A percentile compares a stretch with the other conserved stretches of the same genome.
Conservation (phyloP, 2,888 invertebrate genomes). For the Suillia variegata region DNA sequence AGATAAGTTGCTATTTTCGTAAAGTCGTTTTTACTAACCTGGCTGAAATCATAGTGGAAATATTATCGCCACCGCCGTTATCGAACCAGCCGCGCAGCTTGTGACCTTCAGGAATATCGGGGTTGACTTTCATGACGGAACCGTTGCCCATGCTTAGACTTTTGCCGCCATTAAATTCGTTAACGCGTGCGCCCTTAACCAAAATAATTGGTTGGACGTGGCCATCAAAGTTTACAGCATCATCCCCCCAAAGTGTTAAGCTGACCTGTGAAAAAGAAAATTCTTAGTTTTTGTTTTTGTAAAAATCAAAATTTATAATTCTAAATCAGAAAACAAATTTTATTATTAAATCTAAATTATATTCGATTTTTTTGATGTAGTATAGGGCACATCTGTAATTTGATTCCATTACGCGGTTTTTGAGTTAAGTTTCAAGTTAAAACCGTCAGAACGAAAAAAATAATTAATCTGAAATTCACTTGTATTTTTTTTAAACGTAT, state of each 20-base stretch:
- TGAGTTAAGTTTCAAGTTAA: too few species aligned
- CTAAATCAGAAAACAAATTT: background rate
- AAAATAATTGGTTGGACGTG: conserved; percentile 80
- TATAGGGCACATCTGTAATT: too few species aligned
- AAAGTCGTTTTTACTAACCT: too few species aligned
- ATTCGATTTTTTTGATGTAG: too few species aligned
- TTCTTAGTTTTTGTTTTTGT: background rate
- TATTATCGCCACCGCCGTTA: conserved; percentile 71
- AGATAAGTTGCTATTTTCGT: too few species aligned
- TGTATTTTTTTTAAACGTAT: too few species aligned
- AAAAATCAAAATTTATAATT: background rate
- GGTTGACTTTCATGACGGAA: conserved; percentile 78
- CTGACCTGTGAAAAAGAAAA: conserved; percentile 63
- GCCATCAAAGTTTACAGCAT: conserved; percentile 85
- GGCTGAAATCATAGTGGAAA: conserved; percentile 70
- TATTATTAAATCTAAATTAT: too few species aligned
- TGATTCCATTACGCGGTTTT: too few species aligned
- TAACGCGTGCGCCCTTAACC: conserved; percentile 81
- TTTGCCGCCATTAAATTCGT: conserved; percentile 86
- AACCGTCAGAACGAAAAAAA: too few species aligned
- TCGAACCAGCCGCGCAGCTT: conserved; percentile 91
- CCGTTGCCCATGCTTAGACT: conserved; percentile 67
- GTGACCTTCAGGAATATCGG: conserved; percentile 87
- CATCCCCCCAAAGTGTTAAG: conserved; percentile 90
- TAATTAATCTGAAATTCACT: too few species aligned